phyloP scores from a whole-genome alignment of 2,888 invertebrate genomes.

The Oxystoma pomonae region DNA sequence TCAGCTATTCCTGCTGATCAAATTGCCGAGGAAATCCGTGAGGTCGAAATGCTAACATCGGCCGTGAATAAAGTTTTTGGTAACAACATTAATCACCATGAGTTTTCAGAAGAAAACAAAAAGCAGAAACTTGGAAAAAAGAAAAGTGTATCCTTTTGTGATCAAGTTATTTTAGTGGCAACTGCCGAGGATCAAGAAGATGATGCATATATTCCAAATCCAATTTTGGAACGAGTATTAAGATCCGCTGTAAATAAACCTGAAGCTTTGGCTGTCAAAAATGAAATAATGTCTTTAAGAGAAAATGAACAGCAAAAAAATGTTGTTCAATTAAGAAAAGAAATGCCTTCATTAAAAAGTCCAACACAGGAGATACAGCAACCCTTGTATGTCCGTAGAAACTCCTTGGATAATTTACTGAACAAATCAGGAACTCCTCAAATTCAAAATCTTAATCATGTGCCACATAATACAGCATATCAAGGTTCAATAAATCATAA shows the following conservation, averaged over 20 bases:
- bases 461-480: neutral
- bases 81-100: conserved; percentile 38
- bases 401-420: conserved; percentile 37
- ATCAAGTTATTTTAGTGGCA: conserved; percentile 88
- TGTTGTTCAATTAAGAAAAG: conserved; percentile 25
- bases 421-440: conserved; percentile 14
- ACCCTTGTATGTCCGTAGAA: conserved; percentile 35
- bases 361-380: conserved; percentile 14
- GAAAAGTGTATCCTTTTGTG: conserved; percentile 93
- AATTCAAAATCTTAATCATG: neutral
- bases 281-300: conserved; percentile 51
- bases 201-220: conserved; percentile 87
- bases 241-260: conserved; percentile 77
- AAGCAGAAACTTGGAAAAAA: conserved; percentile 67
- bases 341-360: neutral
- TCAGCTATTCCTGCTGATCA: conserved; percentile 47
- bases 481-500: neutral
- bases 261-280: conserved; percentile 53
- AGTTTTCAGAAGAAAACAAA: conserved; percentile 43
- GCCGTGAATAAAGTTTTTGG: conserved; percentile 50
- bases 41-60: conserved; percentile 55
- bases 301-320: conserved; percentile 39
- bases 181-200: conserved; percentile 91
- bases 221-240: conserved; percentile 80
- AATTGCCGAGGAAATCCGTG: conserved; percentile 55